Percentiles rank a stretch among this genome's conserved stretches.
Evolutionary conservation across 35 echinoderm and acorn worm species (phyloP).

Genomic region (Amphiura filiformis): DNA sequence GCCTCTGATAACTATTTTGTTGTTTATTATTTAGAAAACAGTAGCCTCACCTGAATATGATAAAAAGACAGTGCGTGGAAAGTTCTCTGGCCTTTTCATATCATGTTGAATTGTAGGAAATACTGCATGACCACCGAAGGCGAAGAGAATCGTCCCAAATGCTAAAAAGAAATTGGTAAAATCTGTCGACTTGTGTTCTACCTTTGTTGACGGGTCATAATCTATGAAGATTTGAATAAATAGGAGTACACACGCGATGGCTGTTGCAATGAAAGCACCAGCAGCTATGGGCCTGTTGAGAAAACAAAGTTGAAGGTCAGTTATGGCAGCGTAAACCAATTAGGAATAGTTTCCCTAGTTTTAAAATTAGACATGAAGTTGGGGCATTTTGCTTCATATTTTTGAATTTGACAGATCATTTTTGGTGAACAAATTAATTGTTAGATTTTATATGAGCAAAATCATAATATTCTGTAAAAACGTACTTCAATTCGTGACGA

Average conservation of each 20-base stretch:
- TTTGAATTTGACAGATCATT: no score
- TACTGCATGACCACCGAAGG: constrained; percentile 85
- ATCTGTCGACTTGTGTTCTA: constrained; percentile 29
- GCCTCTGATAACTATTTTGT: no score
- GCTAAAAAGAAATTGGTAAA: constrained; percentile 79
- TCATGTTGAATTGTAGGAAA: constrained; percentile 96
- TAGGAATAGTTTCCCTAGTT: no score
- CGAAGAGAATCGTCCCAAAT: constrained; percentile 86
- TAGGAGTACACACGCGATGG: constrained; percentile 57
- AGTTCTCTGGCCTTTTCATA: constrained; percentile 67
- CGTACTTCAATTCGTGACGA: no score
- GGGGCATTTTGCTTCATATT: no score
- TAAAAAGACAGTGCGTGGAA: constrained; percentile 51
- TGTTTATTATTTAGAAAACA: no score
- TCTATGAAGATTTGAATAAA: constrained; percentile 75
- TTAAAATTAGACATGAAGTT: no score
- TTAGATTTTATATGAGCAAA: no score
- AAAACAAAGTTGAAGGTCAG: no score
- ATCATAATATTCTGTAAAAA: no score
- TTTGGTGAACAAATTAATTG: no score
- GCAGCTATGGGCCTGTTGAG: constrained; percentile 76
- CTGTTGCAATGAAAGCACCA: constrained; percentile 59
- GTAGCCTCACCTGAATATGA: constrained; percentile 73
- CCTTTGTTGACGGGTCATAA: background rate
- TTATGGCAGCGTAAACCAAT: no score